These are phyloP conservation scores for Odontesthes bonariensis DNA, from an alignment of 2,113 vertebrate genomes.

Conservation along the genomic window DNA sequence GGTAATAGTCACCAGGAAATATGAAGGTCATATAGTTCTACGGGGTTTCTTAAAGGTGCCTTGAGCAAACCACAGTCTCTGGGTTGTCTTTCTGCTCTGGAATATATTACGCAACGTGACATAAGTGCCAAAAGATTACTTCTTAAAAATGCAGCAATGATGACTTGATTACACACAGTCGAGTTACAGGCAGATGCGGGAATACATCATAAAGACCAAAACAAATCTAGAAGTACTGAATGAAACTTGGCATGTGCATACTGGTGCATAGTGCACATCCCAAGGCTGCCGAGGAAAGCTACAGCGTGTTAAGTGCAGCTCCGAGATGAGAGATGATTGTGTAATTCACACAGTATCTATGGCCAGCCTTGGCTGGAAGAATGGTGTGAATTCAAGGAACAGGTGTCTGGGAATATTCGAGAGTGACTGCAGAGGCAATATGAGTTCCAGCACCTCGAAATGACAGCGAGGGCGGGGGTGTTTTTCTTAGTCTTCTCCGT, in stretches of 20 bases:
- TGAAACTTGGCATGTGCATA: neutral
- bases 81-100: neutral
- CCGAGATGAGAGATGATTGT: constrained; percentile 19
- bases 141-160: neutral
- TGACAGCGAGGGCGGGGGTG: neutral
- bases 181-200: neutral
- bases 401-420: constrained; percentile 43
- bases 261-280: neutral
- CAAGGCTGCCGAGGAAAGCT: neutral
- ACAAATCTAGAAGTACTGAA: neutral
- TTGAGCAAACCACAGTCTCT: neutral
- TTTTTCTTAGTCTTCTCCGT: neutral
- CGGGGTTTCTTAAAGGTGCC: neutral
- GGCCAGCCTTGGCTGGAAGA: constrained; percentile 40
- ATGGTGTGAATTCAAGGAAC: constrained; percentile 44
- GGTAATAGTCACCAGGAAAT: neutral
- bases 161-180: neutral
- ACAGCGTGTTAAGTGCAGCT: constrained; percentile 1
- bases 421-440: constrained; percentile 34
- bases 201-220: neutral
- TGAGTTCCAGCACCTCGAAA: constrained; percentile 23
- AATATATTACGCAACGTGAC: neutral
- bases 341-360: constrained; percentile 55
- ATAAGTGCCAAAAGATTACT: neutral
- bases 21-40: neutral